phyloP scores from a whole-genome alignment of 2,888 invertebrate genomes.

The Prenolepis imparis region DNA sequence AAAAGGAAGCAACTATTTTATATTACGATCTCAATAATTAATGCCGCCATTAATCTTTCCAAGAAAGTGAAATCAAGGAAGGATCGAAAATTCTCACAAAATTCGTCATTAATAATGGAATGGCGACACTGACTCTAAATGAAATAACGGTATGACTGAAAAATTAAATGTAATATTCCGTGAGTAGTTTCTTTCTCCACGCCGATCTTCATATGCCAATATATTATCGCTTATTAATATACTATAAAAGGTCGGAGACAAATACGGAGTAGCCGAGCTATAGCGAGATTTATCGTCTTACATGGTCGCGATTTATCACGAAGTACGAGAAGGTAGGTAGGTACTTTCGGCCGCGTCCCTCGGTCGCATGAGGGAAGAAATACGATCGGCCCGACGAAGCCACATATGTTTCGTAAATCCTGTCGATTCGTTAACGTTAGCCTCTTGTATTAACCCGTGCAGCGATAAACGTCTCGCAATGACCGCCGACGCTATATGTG shows the following conservation, averaged over 20 bases:
- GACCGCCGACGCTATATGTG: conserved; percentile 29
- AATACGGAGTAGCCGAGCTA: conserved; percentile 74
- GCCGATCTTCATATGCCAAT: conserved; percentile 52
- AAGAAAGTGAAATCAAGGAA: neutral
- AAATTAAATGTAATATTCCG: conserved; percentile 42
- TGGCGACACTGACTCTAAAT: neutral
- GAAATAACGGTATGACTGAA: conserved; percentile 3
- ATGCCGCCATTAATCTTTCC: neutral
- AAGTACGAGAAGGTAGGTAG: conserved; percentile 58
- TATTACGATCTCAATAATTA: conserved; percentile 8
- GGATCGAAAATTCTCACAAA: conserved; percentile 1
- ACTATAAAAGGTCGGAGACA: conserved; percentile 71
- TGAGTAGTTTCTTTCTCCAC: conserved; percentile 27
- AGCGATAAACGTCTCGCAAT: conserved; percentile 71
- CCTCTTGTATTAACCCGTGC: conserved; percentile 70
- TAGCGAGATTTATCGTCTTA: conserved; percentile 75
- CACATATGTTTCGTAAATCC: conserved; percentile 76
- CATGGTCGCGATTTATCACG: conserved; percentile 75
- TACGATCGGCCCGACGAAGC: conserved; percentile 71
- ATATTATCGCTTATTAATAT: conserved; percentile 73
- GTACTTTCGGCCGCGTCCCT: conserved; percentile 62
- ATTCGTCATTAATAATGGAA: conserved; percentile 3
- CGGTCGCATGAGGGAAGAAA: conserved; percentile 74
- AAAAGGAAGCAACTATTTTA: neutral
- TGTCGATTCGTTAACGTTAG: conserved; percentile 76